A percentile compares a stretch with the other conserved stretches of the same genome.
Conservation (phyloP, 2,113 vertebrate species). For the Epinephelus lanceolatus region DNA sequence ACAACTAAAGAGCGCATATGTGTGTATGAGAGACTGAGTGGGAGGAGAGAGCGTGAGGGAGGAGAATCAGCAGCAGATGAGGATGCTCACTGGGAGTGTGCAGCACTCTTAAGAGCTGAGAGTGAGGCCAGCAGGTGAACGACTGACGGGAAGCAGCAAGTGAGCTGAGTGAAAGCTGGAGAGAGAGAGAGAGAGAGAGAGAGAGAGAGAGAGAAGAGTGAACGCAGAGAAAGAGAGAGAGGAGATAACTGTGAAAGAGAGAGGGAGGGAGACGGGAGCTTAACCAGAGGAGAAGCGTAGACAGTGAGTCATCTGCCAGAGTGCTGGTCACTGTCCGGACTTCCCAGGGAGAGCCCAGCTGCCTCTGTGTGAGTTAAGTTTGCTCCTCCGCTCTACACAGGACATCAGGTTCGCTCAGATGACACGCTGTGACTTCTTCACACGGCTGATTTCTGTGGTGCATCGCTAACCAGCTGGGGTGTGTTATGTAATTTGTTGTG, state of each 20-base stretch:
- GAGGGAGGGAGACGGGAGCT: conserved; percentile 22
- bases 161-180: conserved; percentile 37
- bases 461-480: conserved; percentile 59
- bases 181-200: conserved; percentile 20
- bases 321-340: conserved; percentile 55
- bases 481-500: conserved; percentile 80
- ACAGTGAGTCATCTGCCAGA: conserved; percentile 62
- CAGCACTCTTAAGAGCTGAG: conserved; percentile 56
- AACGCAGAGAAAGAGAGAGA: background rate
- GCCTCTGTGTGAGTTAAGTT: conserved; percentile 67
- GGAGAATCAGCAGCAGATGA: conserved; percentile 53
- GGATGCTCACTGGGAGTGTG: conserved; percentile 60
- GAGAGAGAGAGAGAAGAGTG: background rate
- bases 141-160: conserved; percentile 47
- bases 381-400: conserved; percentile 39
- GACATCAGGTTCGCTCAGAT: conserved; percentile 25
- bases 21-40: conserved; percentile 50
- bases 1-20: conserved; percentile 43
- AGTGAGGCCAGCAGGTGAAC: conserved; percentile 69
- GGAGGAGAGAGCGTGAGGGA: conserved; percentile 59
- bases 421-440: conserved; percentile 30
- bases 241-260: conserved; percentile 7
- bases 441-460: conserved; percentile 23
- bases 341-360: conserved; percentile 44
- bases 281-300: conserved; percentile 33